Percentiles rank a stretch among this genome's conserved stretches.
Evolutionary conservation across 2,113 vertebrate species (phyloP).

Genomic region (Motacilla alba): DNA sequence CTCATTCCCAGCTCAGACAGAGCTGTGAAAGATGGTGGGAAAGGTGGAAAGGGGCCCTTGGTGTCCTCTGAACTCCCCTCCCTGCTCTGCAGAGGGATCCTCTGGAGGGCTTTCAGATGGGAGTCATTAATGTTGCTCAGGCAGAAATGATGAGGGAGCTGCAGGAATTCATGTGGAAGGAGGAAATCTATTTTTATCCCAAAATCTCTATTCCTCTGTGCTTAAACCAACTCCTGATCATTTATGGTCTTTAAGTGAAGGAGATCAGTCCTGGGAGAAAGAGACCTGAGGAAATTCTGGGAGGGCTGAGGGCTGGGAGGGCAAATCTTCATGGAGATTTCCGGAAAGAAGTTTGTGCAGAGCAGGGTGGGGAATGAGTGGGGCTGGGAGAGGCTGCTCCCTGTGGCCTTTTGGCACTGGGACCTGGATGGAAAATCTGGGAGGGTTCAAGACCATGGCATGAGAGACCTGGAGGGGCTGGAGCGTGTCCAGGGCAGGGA

Average conservation of each 20-base stretch:
- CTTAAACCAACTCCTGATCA: neutral
- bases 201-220: neutral
- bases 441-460: neutral
- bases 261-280: neutral
- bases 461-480: neutral
- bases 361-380: neutral
- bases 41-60: neutral
- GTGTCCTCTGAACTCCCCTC: neutral
- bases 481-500: neutral
- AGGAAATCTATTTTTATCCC: constrained; percentile 11
- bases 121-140: neutral
- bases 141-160: neutral
- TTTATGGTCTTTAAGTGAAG: neutral
- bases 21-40: neutral
- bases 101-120: neutral
- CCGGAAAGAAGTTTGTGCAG: neutral
- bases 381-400: neutral
- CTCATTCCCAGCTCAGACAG: neutral
- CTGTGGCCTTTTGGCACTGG: neutral
- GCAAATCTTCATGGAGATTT: neutral
- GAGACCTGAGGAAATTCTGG: neutral
- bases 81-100: neutral
- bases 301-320: neutral
- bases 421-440: neutral
- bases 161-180: neutral